Evolutionary conservation across 1,140 invertebrate genomes (phyloP).

Genomic region (Anastatus disparis): DNA sequence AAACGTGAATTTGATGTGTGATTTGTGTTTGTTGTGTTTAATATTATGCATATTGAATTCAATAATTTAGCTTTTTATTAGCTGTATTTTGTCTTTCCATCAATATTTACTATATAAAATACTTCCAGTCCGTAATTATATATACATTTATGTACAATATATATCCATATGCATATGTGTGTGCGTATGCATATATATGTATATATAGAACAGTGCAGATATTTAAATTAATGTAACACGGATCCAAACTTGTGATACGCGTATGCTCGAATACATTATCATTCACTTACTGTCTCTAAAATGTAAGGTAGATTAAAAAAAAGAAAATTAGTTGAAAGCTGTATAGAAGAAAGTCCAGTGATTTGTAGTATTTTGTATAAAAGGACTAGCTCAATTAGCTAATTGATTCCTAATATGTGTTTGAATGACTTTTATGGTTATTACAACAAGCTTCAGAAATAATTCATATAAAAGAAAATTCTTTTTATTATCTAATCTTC

Average conservation of each 20-base stretch:
- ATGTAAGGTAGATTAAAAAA: constrained; percentile 45
- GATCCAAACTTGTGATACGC: constrained; percentile 53
- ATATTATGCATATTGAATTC: constrained; percentile 22
- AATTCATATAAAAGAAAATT: no score
- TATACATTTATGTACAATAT: constrained; percentile 17
- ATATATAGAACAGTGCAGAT: constrained; percentile 35
- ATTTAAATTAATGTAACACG: constrained; percentile 47
- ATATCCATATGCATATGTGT: constrained; percentile 7
- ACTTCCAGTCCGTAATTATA: constrained; percentile 32
- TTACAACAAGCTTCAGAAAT: no score
- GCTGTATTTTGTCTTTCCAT: constrained; percentile 24
- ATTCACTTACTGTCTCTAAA: constrained; percentile 43
- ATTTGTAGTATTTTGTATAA: constrained; percentile 51
- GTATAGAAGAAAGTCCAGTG: constrained; percentile 45
- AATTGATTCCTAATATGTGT: constrained; percentile 10
- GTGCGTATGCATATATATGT: not conserved
- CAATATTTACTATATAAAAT: constrained; percentile 15
- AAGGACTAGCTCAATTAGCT: constrained; percentile 40
- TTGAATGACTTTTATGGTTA: not conserved
- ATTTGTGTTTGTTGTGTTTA: constrained; percentile 33
- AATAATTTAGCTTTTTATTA: constrained; percentile 2
- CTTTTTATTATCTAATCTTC: constrained; percentile 12
- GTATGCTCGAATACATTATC: constrained; percentile 47
- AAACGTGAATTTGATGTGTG: constrained; percentile 10
- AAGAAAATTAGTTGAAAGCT: constrained; percentile 24